Evolutionary conservation across 2,113 vertebrate genomes (phyloP), one percentile per base, ranked within the genome.

Genomic region (Podarcis muralis): DNA sequence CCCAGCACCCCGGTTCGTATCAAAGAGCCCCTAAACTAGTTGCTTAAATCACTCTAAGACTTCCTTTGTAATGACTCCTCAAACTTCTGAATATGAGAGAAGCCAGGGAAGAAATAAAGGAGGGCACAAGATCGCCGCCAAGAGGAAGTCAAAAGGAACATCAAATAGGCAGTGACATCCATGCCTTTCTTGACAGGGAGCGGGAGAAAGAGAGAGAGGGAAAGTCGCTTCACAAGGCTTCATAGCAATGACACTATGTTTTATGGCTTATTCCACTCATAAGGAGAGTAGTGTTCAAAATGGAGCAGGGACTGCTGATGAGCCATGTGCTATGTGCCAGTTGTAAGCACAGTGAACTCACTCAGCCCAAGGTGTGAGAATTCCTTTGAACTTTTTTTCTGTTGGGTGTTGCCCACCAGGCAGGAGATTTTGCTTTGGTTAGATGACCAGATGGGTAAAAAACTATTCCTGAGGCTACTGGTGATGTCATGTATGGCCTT

Each of bases 201-300:
- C 27, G 11, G 0, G 0, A 83, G 40, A 83, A 53, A 66, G 0
- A 1, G 85, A 23, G 22, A 0, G 0, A 69, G 32, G 22, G 0
- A 43, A 59, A 80, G 3, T 7, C 32, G 6, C 37, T 40, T 65
- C 22, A 37, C 32, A 82, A 22, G 16, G 30, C 74, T 59, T 53
- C 72, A 75, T 84, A 81, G 69, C 12, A 32, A 43, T 74, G 25
- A 20, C 69, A 83, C 66, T 27, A 53, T 74, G 81, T 27, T 76
- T 25, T 96, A 95, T 96, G 94, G 95, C 95, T 96, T 95, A 85
- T 81, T 91, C 32, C 0, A 0, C 71, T 84, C 62, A 77, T 27
- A 80, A 68, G 0, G 0, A 0, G 1, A 85, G 48, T 6, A 32
- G 68, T 79, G 32, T 0, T 12, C 11, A 83, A 66, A n/a, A 2